Evolutionary conservation across 2,113 vertebrate species (phyloP).

Genomic region (Raja brachyura): DNA sequence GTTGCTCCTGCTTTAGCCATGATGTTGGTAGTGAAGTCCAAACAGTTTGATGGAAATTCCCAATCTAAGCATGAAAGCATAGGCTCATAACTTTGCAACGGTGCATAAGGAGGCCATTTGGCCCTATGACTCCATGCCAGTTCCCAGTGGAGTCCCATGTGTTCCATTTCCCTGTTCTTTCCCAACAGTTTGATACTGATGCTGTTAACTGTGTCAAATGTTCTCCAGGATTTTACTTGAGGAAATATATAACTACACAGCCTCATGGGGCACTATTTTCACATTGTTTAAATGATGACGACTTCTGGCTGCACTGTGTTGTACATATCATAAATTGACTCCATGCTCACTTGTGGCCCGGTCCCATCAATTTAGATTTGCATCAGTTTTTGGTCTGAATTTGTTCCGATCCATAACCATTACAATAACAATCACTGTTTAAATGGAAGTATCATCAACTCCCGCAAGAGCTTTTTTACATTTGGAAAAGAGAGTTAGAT

Average conservation of each 20-base stretch:
- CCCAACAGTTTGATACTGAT: neutral
- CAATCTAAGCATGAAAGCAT: too few relatives aligned
- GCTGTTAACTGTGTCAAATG: neutral
- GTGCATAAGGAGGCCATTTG: too few relatives aligned
- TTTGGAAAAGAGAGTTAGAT: neutral
- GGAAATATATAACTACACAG: neutral
- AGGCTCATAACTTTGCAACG: too few relatives aligned
- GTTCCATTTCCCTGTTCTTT: too few relatives aligned
- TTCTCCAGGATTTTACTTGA: neutral
- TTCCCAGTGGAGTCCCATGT: too few relatives aligned
- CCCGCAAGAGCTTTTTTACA: neutral
- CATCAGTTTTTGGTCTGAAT: neutral
- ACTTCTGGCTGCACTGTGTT: neutral
- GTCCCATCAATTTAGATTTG: neutral
- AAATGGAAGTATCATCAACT: neutral
- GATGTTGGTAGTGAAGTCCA: neutral
- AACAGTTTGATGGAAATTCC: neutral
- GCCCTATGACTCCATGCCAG: too few relatives aligned
- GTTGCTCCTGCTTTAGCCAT: neutral
- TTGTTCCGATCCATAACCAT: neutral
- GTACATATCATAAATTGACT: neutral
- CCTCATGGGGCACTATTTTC: too few relatives aligned
- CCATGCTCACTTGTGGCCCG: neutral
- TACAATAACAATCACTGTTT: constrained; percentile 11
- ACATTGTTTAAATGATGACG: neutral